A percentile compares a stretch with the other conserved stretches of the same genome.
Evolutionary conservation across 2,113 vertebrate genomes (phyloP).

Genomic region (Rhodinocichla rosea): DNA sequence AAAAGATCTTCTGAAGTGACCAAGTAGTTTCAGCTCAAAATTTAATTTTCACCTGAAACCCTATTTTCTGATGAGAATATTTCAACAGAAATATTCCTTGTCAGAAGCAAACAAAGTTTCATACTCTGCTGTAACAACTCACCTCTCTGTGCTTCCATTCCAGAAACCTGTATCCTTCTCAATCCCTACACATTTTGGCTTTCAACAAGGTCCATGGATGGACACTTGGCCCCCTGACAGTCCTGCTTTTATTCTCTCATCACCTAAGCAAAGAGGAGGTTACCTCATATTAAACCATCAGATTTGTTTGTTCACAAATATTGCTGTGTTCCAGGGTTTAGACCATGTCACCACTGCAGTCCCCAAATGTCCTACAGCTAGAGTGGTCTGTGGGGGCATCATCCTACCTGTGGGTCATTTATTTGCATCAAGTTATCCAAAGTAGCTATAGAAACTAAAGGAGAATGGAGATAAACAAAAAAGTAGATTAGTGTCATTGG

Average conservation of each 20-base stretch:
- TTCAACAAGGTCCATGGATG: not conserved
- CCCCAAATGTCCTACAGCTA: not conserved
- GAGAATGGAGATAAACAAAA: not conserved
- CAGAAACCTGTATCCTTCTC: not conserved
- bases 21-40: not conserved
- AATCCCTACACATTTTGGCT: not conserved
- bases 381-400: not conserved
- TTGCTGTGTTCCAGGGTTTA: not conserved
- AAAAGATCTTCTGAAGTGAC: not conserved
- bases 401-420: not conserved
- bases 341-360: not conserved
- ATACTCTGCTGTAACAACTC: not conserved
- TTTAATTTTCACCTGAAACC: not conserved
- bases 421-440: not conserved
- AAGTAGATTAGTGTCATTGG: not conserved
- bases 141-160: not conserved
- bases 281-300: not conserved
- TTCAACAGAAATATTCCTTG: not conserved
- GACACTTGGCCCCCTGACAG: not conserved
- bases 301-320: not conserved
- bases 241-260: not conserved
- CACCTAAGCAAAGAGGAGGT: not conserved
- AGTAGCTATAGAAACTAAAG: not conserved
- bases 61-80: not conserved
- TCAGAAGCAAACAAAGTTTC: not conserved